Base-by-base conservation (phyloP, 2,888 invertebrate genomes). In the Ommatoiulus sabulosus region DNA sequence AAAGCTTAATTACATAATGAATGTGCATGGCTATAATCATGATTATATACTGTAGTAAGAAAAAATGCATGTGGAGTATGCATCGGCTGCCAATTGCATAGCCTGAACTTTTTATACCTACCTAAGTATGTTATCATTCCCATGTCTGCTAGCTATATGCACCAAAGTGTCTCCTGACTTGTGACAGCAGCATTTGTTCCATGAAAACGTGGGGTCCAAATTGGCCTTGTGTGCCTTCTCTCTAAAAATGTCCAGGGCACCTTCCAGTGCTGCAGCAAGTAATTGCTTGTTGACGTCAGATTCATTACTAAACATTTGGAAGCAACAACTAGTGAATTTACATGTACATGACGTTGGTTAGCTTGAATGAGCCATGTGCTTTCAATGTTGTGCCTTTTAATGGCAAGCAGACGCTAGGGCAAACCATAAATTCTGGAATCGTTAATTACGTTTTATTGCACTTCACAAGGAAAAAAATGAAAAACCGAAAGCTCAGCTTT, bases 51-150 rank as follows among this genome's bases (percentile, higher is more conserved):
- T n/a, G n/a, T n/a, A n/a, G n/a, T n/a, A n/a, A n/a, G n/a, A n/a
- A n/a, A n/a, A n/a, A n/a, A n/a, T n/a, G n/a, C n/a, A n/a, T n/a
- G n/a, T 35, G 35, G 35, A 35, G 35, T 35, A 35, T 35, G 35
- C 35, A 35, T 35, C 35, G 35, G 35, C n/a, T n/a, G n/a, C n/a
- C n/a, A n/a, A n/a, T n/a, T n/a, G n/a, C 35, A 35, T 35, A 35
- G 35, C 35, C 35, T 35, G 35, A 35, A 35, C 35, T 52, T 20
- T 4, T 87, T 10, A 35, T 24, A 20, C 17, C 43, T 72, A 72
- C 87, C 72, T 87, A 17, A 87, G 87, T 44, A 87, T 72, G 15
- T 72, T 87, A 44, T n/a, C 57, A 72, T 87, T 35, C 15, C 87
- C 87, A 87, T 72, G 20, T 87, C 87, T 35, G 43, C 44, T 15